phyloP scores from a whole-genome alignment of 2,888 invertebrate species.

The Thyatira batis region DNA sequence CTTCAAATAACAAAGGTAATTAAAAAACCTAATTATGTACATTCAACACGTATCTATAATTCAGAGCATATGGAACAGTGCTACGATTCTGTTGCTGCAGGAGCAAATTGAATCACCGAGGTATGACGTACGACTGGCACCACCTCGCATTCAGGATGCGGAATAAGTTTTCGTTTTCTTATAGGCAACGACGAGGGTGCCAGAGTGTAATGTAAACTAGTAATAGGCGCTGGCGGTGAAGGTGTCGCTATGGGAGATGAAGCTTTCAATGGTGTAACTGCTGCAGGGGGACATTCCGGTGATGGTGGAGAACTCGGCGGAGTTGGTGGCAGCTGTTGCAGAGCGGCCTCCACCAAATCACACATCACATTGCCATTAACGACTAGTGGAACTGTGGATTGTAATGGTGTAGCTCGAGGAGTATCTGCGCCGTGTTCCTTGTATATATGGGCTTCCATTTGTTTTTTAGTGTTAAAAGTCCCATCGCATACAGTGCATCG shows the following conservation, averaged over 20 bases:
- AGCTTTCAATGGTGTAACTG: slow-evolving; percentile 46
- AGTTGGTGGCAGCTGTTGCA: slow-evolving; percentile 80
- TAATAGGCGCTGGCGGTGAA: slow-evolving; percentile 75
- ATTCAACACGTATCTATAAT: slow-evolving; percentile 15
- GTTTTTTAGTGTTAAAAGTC: slow-evolving; percentile 94
- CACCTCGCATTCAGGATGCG: slow-evolving; percentile 80
- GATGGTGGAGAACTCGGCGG: slow-evolving; percentile 82
- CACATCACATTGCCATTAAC: slow-evolving; percentile 69
- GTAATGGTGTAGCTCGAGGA: slow-evolving; percentile 60
- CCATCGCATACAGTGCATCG: slow-evolving; percentile 96
- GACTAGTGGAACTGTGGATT: slow-evolving; percentile 51
- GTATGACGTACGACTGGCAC: slow-evolving; percentile 70
- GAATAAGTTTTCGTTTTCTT: slow-evolving; percentile 90
- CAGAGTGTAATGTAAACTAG: slow-evolving; percentile 53
- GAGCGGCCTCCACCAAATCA: slow-evolving; percentile 69
- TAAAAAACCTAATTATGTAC: slow-evolving; percentile 29
- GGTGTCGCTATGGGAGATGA: slow-evolving; percentile 60
- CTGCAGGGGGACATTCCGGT: slow-evolving; percentile 63
- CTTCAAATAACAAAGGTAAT: slow-evolving; percentile 43
- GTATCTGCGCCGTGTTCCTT: slow-evolving; percentile 81
- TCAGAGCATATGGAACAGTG: slow-evolving; percentile 14
- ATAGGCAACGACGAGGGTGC: slow-evolving; percentile 85
- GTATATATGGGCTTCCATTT: slow-evolving; percentile 93
- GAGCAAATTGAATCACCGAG: slow-evolving; percentile 94
- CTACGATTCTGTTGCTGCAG: slow-evolving; percentile 81